Conservation (phyloP, 35 echinoderm and acorn worm species). For the Amphiura filiformis region DNA sequence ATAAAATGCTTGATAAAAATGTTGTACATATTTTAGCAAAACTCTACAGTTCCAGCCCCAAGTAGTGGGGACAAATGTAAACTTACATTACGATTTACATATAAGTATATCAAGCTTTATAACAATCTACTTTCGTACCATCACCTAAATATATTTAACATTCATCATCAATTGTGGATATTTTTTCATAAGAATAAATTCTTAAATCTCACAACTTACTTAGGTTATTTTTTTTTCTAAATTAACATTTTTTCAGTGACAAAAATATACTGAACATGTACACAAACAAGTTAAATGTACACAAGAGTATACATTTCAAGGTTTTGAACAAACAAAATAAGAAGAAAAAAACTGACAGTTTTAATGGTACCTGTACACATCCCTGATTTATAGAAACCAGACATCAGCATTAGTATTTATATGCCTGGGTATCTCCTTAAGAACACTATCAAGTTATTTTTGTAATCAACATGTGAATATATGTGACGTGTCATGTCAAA, state of each 20-base stretch:
- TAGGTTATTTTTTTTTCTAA: background rate
- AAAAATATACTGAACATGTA: constrained; percentile 4
- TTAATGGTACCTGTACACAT: background rate
- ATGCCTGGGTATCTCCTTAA: background rate
- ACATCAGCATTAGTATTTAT: background rate
- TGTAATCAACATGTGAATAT: background rate
- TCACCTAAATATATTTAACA: constrained; percentile 8
- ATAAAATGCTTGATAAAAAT: too few species aligned
- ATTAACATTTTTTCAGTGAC: background rate
- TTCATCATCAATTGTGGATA: background rate
- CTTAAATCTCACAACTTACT: background rate
- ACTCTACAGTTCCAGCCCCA: background rate
- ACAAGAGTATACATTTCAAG: background rate
- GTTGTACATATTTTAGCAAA: background rate
- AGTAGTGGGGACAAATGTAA: background rate
- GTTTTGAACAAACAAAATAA: background rate
- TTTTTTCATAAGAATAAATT: constrained; percentile 8
- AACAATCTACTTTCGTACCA: background rate
- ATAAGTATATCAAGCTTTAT: background rate
- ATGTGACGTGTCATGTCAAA: too few species aligned
- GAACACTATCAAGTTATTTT: background rate
- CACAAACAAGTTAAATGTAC: background rate
- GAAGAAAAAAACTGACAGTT: background rate
- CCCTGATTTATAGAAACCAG: background rate
- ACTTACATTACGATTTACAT: constrained; percentile 8